A percentile compares a stretch with the other conserved stretches of the same genome.
Conservation (phyloP, 1,140 invertebrate genomes). For the Lordiphosa collinella region DNA sequence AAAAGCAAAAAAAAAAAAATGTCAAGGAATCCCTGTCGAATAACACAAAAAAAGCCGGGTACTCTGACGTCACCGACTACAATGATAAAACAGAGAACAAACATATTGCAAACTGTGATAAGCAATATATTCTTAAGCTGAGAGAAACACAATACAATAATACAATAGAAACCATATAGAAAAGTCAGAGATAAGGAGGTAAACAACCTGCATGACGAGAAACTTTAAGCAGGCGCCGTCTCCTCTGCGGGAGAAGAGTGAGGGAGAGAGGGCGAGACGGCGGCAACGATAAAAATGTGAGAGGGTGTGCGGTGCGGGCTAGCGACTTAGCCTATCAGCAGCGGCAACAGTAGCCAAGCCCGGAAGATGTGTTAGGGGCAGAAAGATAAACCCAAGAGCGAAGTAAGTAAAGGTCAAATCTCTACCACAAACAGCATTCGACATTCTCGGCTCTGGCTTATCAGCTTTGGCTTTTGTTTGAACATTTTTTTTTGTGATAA, state of each 20-base stretch:
- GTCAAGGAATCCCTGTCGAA: slow-evolving; percentile 28
- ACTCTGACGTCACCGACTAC: slow-evolving; percentile 46
- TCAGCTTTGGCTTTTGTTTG: slow-evolving; percentile 27
- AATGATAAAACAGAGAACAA: slow-evolving; percentile 15
- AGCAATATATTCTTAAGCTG: slow-evolving; percentile 20
- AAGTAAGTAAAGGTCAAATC: slow-evolving; percentile 25
- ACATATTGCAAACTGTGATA: slow-evolving; percentile 64
- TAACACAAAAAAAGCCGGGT: slow-evolving; percentile 22
- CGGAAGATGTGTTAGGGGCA: slow-evolving; percentile 52
- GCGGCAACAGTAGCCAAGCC: slow-evolving; percentile 33
- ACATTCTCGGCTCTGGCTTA: slow-evolving; percentile 22
- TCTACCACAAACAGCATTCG: background rate
- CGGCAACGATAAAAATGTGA: slow-evolving; percentile 36
- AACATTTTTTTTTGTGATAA: slow-evolving; percentile 23
- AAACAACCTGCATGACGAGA: slow-evolving; percentile 55
- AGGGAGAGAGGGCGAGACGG: slow-evolving; percentile 30
- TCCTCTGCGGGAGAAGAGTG: background rate
- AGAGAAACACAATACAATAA: background rate
- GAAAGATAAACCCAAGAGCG: slow-evolving; percentile 49
- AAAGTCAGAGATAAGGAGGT: slow-evolving; percentile 65
- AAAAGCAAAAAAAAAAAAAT: slow-evolving; percentile 22
- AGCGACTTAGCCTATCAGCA: slow-evolving; percentile 27
- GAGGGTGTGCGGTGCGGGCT: slow-evolving; percentile 30
- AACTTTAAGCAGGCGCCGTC: slow-evolving; percentile 58
- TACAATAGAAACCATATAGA: slow-evolving; percentile 40